Evolutionary conservation across 1,140 invertebrate genomes (phyloP), one percentile per base, ranked within the genome.

Genomic region (Dolichoris vasculosae): DNA sequence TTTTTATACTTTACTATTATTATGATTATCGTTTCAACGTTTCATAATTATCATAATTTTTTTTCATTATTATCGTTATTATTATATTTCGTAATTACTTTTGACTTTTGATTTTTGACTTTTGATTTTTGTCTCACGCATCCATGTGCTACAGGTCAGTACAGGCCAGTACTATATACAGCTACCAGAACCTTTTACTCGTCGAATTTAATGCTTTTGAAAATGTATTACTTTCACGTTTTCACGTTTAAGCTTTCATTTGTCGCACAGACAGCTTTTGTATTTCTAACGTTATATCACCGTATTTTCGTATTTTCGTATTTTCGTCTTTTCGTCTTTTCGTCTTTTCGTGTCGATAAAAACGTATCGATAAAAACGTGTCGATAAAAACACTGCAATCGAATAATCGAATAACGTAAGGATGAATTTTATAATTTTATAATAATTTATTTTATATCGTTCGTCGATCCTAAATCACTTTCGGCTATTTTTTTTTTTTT

Each of bases 91-190:
- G 23, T 48, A 15, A 55, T 73, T 32, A 48, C 46, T 63, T 40
- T 67, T 64, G 40, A 30, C n/a, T 48, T 77, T 59, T n/a, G n/a
- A 35, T 73, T 43, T 2, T 69, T 35, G 67, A n/a, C n/a, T n/a
- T n/a, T n/a, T 35, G 1, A 78, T 67, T 73, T 51, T 81, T 89
- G 89, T 90, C 91, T 92, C 89, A 90, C 90, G 92, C 92, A 93
- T 93, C 93, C 93, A 93, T 93, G 92, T 93, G 93, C 93, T 93
- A 93, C 92, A 93, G 93, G 93, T 93, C 92, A 93, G 93, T 93
- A 93, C 92, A 93, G 92, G 92, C 93, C 92, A 92, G 90, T 92
- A 91, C 91, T 91, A 91, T 90, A 91, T 91, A 92, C 90, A 92
- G 91, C 91, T 92, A 91, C 88, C 90, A 90, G 85, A 85, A 85